These are phyloP conservation scores for Cantharis lateralis DNA, from an alignment of 2,888 invertebrate species.

Conservation along the genomic window DNA sequence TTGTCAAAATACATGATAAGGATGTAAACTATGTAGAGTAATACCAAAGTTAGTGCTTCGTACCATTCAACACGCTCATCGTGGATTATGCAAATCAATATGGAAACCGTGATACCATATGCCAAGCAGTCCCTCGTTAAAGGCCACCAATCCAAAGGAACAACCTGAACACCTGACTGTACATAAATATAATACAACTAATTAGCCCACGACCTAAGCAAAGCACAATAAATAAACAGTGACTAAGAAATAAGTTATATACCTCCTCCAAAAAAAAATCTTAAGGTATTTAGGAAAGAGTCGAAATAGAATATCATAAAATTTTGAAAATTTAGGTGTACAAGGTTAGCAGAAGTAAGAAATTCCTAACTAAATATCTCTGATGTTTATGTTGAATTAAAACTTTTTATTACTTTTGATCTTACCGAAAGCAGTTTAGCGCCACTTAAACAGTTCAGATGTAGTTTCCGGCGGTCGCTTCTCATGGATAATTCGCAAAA, in stretches of 20 bases:
- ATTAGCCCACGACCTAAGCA: conserved; percentile 15
- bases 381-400: background rate
- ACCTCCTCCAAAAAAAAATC: no score
- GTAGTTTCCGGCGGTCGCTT: background rate
- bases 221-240: background rate
- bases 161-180: conserved; percentile 61
- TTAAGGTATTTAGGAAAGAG: background rate
- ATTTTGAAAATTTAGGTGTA: background rate
- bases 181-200: conserved; percentile 25
- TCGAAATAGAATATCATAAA: background rate
- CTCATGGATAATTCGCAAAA: background rate
- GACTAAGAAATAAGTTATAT: background rate
- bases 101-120: conserved; percentile 74
- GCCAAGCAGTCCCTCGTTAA: conserved; percentile 76
- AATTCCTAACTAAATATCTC: background rate
- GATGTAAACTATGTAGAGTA: conserved; percentile 75
- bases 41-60: conserved; percentile 74
- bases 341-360: background rate
- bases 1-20: conserved; percentile 72
- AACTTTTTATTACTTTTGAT: background rate
- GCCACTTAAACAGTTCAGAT: background rate
- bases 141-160: conserved; percentile 79
- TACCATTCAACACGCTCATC: conserved; percentile 82
- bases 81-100: conserved; percentile 72
- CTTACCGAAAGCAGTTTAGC: background rate